Percentiles rank a stretch among this genome's conserved stretches.
Evolutionary conservation across 2,797 vertebrate species (phyloP).

Genomic region (Corythornis leucogaster): DNA sequence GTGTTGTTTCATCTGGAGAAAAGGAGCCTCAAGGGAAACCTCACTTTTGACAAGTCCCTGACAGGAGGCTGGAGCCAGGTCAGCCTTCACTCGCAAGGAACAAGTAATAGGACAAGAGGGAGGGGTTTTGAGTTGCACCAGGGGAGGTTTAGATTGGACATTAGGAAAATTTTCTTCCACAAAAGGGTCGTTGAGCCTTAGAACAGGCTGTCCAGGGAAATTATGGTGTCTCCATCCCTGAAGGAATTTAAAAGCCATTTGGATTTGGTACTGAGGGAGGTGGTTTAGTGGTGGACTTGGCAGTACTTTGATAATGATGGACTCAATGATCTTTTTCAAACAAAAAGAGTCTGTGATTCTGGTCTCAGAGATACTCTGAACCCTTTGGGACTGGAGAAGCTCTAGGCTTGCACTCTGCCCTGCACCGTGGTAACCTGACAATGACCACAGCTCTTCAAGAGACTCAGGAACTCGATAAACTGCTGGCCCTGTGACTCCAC

Average conservation of each 20-base stretch:
- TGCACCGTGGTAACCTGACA: neutral
- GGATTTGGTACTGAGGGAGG: neutral
- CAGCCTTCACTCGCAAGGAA: neutral
- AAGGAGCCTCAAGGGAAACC: neutral
- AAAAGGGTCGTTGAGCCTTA: neutral
- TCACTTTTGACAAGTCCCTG: neutral
- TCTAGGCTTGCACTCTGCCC: neutral
- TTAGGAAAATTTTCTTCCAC: neutral
- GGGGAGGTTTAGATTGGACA: neutral
- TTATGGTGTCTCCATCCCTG: neutral
- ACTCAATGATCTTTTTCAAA: neutral
- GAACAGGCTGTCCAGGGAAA: neutral
- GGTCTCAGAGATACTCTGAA: rapidly evolving
- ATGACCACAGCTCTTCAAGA: neutral
- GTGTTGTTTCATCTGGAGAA: neutral
- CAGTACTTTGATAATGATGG: neutral
- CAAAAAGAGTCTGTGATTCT: neutral
- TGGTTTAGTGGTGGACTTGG: neutral
- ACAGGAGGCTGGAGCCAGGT: neutral
- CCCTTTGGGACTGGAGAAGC: neutral
- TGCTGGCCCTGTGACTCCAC: no score
- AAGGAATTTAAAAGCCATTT: neutral
- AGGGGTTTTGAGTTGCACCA: neutral
- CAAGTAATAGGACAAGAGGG: neutral
- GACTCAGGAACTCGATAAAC: neutral